Evolutionary conservation across 2,888 invertebrate species (phyloP).

Genomic region (Drosophila atripex): DNA sequence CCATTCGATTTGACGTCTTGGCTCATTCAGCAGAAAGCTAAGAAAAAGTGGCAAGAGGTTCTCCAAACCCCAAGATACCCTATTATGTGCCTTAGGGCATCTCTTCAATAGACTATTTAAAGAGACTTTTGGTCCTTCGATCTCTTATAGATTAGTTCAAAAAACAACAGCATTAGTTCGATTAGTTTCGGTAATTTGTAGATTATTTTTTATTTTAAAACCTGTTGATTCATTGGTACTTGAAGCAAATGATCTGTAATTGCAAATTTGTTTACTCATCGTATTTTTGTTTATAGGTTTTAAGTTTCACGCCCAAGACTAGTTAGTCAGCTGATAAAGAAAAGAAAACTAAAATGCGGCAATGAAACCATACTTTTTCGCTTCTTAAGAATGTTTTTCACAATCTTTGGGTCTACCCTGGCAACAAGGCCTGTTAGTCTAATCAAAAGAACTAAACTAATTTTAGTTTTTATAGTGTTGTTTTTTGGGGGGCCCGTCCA

Average conservation of each 20-base stretch:
- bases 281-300: conserved; percentile 24
- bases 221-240: background rate
- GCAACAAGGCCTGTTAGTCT: conserved; percentile 8
- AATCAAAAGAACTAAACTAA: conserved; percentile 11
- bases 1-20: conserved; percentile 6
- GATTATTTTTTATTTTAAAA: background rate
- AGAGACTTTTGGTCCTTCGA: too few relatives aligned
- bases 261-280: conserved; percentile 26
- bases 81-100: too few relatives aligned
- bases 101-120: too few relatives aligned
- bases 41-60: background rate
- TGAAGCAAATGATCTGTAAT: conserved; percentile 16
- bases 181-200: background rate
- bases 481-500: conserved; percentile 53
- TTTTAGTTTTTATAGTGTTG: conserved; percentile 25
- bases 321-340: conserved; percentile 22
- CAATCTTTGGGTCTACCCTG: conserved; percentile 1
- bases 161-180: too few relatives aligned
- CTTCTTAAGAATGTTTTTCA: conserved; percentile 1
- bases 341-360: conserved; percentile 10
- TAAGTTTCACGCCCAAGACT: conserved; percentile 2
- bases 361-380: background rate
- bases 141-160: too few relatives aligned
- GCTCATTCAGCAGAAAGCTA: conserved; percentile 20
- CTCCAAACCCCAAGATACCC: background rate